Evolutionary conservation across 2,797 vertebrate genomes (phyloP).

Genomic region (Neosilurus mollespiculum): DNA sequence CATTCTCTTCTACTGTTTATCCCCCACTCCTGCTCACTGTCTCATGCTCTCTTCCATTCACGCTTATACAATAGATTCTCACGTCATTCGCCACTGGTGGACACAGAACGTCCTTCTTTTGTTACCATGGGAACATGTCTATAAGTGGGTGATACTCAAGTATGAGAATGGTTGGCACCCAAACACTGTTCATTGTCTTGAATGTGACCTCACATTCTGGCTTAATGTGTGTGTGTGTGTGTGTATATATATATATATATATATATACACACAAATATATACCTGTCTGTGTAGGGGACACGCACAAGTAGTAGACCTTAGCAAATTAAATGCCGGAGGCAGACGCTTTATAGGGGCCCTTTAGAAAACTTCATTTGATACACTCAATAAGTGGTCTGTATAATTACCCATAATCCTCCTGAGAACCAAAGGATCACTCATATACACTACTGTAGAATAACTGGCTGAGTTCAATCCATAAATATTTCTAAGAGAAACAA

Average conservation of each 20-base stretch:
- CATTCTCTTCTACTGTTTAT: not conserved
- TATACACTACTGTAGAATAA: not conserved
- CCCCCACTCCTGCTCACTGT: not conserved
- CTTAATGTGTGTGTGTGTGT: not conserved
- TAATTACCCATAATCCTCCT: not conserved
- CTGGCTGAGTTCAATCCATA: not conserved
- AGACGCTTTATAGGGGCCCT: not conserved
- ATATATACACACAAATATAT: not conserved
- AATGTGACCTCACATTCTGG: slow-evolving; percentile 25
- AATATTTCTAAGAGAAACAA: not conserved
- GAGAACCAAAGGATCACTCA: not conserved
- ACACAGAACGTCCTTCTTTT: slow-evolving; percentile 33
- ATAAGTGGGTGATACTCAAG: slow-evolving; percentile 19
- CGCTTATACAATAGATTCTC: slow-evolving; percentile 25
- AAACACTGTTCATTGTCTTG: slow-evolving; percentile 53
- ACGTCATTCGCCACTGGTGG: slow-evolving; percentile 20
- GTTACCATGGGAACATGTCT: slow-evolving; percentile 42
- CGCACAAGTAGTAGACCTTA: not conserved
- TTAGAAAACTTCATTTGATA: not conserved
- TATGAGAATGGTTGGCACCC: slow-evolving; percentile 70
- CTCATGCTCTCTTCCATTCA: not conserved
- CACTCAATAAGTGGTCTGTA: not conserved
- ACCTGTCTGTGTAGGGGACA: not conserved
- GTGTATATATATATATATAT: no score
- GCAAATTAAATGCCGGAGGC: not conserved